Evolutionary conservation across 2,888 invertebrate species (phyloP).

Genomic region (Megamerina dolium): DNA sequence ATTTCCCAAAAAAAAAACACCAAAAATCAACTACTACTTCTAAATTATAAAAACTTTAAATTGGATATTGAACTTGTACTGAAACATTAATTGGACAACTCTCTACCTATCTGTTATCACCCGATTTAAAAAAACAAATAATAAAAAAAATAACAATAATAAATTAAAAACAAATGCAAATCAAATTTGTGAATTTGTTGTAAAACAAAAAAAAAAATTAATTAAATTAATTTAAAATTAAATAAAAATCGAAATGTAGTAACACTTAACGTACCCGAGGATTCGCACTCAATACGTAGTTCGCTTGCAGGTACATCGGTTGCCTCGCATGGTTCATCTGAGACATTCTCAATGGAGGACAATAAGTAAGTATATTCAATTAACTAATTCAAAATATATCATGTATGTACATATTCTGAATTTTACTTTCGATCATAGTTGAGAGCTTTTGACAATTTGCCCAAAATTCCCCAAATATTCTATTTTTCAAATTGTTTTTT

Average conservation of each 20-base stretch:
- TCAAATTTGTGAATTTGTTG: slow-evolving; percentile 6
- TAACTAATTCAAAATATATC: no score
- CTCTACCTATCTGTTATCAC: no score
- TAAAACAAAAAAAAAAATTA: slow-evolving; percentile 18
- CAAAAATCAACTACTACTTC: no score
- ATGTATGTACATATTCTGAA: neutral
- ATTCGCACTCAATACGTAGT: slow-evolving; percentile 48
- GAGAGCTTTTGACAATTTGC: no score
- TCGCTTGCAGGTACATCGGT: slow-evolving; percentile 50
- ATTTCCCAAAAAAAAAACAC: no score
- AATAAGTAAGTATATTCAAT: slow-evolving; percentile 42
- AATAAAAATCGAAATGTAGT: slow-evolving; percentile 29
- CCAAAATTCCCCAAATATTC: no score
- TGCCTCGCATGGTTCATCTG: slow-evolving; percentile 47
- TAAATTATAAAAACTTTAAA: no score
- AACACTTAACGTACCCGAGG: slow-evolving; percentile 48
- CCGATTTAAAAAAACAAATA: no score
- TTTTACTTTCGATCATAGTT: no score
- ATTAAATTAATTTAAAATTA: slow-evolving; percentile 9
- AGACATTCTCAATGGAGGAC: slow-evolving; percentile 48
- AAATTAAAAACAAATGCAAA: slow-evolving; percentile 10
- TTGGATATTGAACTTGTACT: no score
- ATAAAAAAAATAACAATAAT: slow-evolving; percentile 14
- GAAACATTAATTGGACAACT: no score
- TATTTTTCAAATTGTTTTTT: no score